A percentile compares a stretch with the other conserved stretches of the same genome.
These are phyloP conservation scores for Germaria angustata DNA, from an alignment of 2,888 invertebrate species.

Conservation along the genomic window DNA sequence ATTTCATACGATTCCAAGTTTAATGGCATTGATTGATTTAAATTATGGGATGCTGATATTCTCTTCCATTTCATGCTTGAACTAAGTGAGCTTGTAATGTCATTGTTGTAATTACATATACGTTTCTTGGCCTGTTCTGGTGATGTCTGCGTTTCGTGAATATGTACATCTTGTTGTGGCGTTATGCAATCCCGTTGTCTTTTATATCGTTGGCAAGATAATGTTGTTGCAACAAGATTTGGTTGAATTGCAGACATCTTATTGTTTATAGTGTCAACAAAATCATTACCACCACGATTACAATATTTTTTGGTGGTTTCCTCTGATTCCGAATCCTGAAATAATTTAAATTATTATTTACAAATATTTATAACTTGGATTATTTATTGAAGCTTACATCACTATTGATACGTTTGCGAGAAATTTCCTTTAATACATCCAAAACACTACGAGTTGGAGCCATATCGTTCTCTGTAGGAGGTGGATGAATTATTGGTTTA, in stretches of 20 bases:
- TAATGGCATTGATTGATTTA: constrained; percentile 41
- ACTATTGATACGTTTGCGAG: constrained; percentile 82
- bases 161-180: constrained; percentile 37
- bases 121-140: constrained; percentile 78
- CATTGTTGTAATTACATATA: constrained; percentile 77
- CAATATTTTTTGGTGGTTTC: constrained; percentile 76
- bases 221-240: not conserved
- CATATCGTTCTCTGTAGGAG: constrained; percentile 77
- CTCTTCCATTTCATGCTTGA: constrained; percentile 76
- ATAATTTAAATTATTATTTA: constrained; percentile 21
- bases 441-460: constrained; percentile 81
- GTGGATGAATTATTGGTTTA: constrained; percentile 77
- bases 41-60: not conserved
- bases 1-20: constrained; percentile 44
- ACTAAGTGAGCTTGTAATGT: constrained; percentile 78
- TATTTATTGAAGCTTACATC: constrained; percentile 73
- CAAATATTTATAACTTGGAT: not conserved
- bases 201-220: constrained; percentile 69
- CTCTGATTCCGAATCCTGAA: constrained; percentile 73
- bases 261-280: constrained; percentile 62
- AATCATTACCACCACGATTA: constrained; percentile 70
- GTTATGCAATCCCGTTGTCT: constrained; percentile 73
- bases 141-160: constrained; percentile 66
- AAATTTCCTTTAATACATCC: constrained; percentile 82
- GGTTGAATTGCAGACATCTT: not conserved